Percentiles rank a stretch among this genome's conserved stretches.
Conservation (phyloP, 1,140 invertebrate species). For the Hetaerina americana region DNA sequence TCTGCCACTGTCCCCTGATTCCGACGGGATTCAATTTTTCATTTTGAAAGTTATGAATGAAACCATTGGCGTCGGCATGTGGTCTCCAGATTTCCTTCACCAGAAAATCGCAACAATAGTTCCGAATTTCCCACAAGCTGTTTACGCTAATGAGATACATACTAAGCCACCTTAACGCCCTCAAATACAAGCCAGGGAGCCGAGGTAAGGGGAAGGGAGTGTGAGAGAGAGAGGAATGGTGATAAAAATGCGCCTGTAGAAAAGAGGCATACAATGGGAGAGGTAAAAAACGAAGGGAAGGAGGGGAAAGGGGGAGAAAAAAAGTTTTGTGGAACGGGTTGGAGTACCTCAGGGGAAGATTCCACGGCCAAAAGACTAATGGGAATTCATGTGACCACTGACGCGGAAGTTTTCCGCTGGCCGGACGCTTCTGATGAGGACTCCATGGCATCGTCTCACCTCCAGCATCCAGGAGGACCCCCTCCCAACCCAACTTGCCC, state of each 20-base stretch:
- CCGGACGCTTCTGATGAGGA: background rate
- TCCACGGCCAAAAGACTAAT: background rate
- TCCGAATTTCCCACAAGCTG: background rate
- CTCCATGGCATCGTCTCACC: background rate
- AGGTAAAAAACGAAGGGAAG: background rate
- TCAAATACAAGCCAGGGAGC: background rate
- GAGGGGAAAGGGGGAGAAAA: background rate
- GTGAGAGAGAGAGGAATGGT: no score
- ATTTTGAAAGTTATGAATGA: no score
- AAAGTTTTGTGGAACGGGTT: background rate
- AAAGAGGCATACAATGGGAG: background rate
- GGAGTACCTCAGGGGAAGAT: background rate
- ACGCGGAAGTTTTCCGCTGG: background rate
- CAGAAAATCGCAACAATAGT: background rate
- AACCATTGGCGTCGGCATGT: no score
- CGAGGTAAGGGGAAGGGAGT: background rate
- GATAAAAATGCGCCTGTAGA: no score
- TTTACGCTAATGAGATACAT: background rate
- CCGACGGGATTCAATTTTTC: no score
- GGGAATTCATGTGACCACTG: background rate
- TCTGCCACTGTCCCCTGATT: no score
- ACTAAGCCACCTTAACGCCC: background rate
- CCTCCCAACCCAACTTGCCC: background rate
- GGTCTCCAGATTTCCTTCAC: no score
- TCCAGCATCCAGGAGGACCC: background rate